A percentile compares a stretch with the other conserved stretches of the same genome.
phyloP scores from a whole-genome alignment of 2,113 vertebrate genomes.

The Montifringilla adamsi region DNA sequence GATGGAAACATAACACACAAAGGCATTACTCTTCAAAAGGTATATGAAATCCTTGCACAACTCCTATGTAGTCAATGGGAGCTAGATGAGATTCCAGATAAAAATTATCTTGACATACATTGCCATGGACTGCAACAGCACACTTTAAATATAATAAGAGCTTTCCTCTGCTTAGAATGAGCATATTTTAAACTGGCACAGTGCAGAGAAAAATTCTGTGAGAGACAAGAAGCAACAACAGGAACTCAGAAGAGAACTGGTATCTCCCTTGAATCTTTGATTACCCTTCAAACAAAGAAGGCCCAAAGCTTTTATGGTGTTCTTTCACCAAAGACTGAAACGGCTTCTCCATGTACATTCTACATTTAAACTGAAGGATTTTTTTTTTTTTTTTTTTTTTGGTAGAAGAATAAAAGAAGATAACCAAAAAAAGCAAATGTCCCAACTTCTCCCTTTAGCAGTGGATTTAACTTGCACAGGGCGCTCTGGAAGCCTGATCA shows the following conservation, averaged over 20 bases:
- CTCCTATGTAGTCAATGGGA: background rate
- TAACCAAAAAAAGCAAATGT: background rate
- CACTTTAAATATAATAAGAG: background rate
- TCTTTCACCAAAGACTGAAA: background rate
- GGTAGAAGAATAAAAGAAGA: background rate
- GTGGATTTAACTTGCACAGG: background rate
- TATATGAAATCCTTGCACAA: background rate
- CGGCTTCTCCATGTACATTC: background rate
- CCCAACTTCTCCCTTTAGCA: background rate
- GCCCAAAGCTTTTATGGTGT: background rate
- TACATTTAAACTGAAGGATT: background rate
- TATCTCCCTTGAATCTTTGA: background rate
- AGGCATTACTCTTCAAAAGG: background rate
- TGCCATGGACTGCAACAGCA: background rate
- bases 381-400: background rate
- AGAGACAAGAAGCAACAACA: background rate
- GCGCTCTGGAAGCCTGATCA: background rate
- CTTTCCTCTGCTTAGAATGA: background rate
- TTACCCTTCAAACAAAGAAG: background rate
- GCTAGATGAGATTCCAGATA: background rate
- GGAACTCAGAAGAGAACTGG: background rate
- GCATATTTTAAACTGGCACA: background rate
- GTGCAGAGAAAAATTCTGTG: background rate
- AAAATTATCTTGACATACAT: background rate
- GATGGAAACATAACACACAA: background rate